phyloP scores from a whole-genome alignment of 2,888 invertebrate species.

The Eurois occulta region DNA sequence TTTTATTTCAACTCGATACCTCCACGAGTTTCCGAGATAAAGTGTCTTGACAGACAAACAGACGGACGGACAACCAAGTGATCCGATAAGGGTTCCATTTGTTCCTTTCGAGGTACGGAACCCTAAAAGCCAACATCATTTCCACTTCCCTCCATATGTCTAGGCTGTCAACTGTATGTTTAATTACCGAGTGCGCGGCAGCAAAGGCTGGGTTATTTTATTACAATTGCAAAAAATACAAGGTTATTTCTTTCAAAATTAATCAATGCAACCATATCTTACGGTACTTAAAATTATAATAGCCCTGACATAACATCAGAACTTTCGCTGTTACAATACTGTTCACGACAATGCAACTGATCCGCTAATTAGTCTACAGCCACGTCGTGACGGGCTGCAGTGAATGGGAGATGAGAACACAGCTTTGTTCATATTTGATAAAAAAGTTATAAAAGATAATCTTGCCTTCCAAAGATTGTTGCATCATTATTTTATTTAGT shows the following conservation, averaged over 20 bases:
- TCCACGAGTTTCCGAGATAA: too few species aligned
- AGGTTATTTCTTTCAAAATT: not conserved
- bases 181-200: too few species aligned
- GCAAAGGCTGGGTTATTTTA: too few species aligned
- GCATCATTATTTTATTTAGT: slow-evolving; percentile 23
- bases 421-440: slow-evolving; percentile 20
- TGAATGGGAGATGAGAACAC: slow-evolving; percentile 47
- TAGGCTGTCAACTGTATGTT: too few species aligned
- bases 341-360: slow-evolving; percentile 43
- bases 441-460: slow-evolving; percentile 10
- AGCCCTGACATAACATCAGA: slow-evolving; percentile 11
- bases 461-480: slow-evolving; percentile 36
- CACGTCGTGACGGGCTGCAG: slow-evolving; percentile 37
- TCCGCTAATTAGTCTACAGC: slow-evolving; percentile 57
- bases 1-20: too few species aligned
- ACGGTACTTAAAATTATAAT: slow-evolving; percentile 3
- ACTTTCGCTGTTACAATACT: slow-evolving; percentile 35
- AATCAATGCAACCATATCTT: not conserved
- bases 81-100: too few species aligned
- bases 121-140: too few species aligned
- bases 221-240: too few species aligned
- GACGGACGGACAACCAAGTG: too few species aligned
- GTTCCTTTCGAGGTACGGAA: too few species aligned
- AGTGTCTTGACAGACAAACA: too few species aligned
- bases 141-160: too few species aligned